Conservation (phyloP, 2,113 vertebrate genomes). For the Cyanoramphus novaezelandiae region DNA sequence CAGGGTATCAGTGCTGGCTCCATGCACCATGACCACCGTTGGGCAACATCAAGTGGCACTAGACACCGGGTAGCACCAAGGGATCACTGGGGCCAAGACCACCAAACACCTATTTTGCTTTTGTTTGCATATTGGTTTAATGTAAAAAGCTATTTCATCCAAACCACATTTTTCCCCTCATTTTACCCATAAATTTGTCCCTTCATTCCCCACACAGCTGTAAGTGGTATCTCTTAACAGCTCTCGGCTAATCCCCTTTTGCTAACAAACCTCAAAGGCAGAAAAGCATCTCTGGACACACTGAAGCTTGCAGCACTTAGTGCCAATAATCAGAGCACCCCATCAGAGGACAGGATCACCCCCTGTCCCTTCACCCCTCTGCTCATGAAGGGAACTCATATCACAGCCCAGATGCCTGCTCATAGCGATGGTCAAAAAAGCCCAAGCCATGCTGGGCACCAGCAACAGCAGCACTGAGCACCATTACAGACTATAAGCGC, state of each 20-base stretch:
- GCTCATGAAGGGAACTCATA: not conserved
- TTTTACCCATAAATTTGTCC: not conserved
- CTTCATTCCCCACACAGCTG: not conserved
- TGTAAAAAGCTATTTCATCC: not conserved
- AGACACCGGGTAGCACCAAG: fast-evolving
- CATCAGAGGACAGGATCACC: not conserved
- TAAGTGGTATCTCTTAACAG: not conserved
- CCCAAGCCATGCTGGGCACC: not conserved
- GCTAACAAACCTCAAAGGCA: not conserved
- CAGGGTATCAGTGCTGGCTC: not conserved
- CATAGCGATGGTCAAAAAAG: not conserved
- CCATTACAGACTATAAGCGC: not conserved
- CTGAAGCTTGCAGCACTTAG: not conserved
- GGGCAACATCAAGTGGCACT: not conserved
- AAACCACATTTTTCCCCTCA: not conserved
- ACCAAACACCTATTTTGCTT: not conserved
- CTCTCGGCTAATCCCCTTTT: not conserved
- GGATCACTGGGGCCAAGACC: not conserved
- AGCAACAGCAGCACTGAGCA: not conserved
- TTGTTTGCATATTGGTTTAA: not conserved
- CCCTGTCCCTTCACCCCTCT: not conserved
- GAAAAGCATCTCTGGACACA: not conserved
- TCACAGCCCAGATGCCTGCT: not conserved
- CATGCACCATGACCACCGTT: fast-evolving
- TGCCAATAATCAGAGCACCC: not conserved